These are phyloP conservation scores for Pissodes strobi DNA, from an alignment of 1,140 invertebrate species.

Conservation along the genomic window DNA sequence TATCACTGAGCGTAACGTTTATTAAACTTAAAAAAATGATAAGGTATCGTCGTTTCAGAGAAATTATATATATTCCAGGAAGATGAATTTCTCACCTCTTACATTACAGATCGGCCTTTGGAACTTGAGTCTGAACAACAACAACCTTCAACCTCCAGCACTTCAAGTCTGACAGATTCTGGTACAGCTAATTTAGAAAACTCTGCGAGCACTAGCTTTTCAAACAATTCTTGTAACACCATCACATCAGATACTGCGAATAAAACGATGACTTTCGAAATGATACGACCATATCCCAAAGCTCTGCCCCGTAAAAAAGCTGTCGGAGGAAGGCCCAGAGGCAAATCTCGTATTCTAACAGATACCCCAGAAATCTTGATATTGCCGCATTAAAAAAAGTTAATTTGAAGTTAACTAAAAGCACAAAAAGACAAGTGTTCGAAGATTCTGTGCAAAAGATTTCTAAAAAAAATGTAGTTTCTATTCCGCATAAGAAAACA, in stretches of 20 bases:
- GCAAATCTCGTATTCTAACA: slow-evolving; percentile 18
- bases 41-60: slow-evolving; percentile 20
- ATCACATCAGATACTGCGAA: background rate
- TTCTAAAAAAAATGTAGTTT: no score
- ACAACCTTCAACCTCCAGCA: background rate
- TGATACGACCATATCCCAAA: slow-evolving; percentile 17
- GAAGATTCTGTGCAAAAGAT: no score
- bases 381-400: no score
- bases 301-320: slow-evolving; percentile 7
- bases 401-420: no score
- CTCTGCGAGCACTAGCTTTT: no score
- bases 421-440: no score
- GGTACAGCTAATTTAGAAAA: no score
- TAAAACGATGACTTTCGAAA: slow-evolving; percentile 11
- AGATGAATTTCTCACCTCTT: slow-evolving; percentile 15
- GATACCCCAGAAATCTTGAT: slow-evolving; percentile 30
- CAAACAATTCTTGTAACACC: background rate
- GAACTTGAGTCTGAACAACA: background rate
- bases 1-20: no score
- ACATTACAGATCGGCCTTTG: slow-evolving; percentile 24
- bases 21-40: no score
- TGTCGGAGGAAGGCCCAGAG: background rate
- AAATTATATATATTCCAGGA: slow-evolving; percentile 23
- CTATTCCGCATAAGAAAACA: no score
- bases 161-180: no score